These are phyloP conservation scores for Intellagama lesueurii DNA, from an alignment of 2,797 vertebrate genomes.

Conservation along the genomic window DNA sequence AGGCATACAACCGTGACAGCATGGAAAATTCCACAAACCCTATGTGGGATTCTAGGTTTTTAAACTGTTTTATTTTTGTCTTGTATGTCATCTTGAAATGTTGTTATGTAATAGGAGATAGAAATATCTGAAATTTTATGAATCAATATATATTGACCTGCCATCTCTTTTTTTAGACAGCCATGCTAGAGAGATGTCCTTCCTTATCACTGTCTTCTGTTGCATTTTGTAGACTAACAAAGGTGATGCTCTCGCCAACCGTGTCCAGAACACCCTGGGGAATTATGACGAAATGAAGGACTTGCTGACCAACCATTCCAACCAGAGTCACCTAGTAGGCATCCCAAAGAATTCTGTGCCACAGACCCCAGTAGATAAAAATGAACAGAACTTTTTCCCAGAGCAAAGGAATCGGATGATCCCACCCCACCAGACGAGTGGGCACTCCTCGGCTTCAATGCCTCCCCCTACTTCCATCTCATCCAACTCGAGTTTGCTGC, in stretches of 20 bases:
- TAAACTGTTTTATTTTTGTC: too few species aligned
- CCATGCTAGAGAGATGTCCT: slow-evolving; percentile 52
- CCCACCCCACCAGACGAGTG: slow-evolving; percentile 76
- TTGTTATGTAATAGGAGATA: too few species aligned
- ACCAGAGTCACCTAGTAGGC: slow-evolving; percentile 96
- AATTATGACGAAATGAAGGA: slow-evolving; percentile 98
- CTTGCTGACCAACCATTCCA: slow-evolving; percentile 92
- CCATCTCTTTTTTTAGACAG: slow-evolving; percentile 65
- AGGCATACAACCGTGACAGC: too few species aligned
- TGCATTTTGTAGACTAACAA: slow-evolving; percentile 88
- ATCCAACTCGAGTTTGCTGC: slow-evolving; percentile 79
- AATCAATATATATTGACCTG: slow-evolving; percentile 19
- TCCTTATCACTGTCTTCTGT: slow-evolving; percentile 56
- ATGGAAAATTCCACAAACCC: too few species aligned
- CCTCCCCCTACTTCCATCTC: slow-evolving; percentile 83
- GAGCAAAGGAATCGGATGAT: slow-evolving; percentile 84
- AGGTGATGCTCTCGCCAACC: slow-evolving; percentile 92
- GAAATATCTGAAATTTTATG: too few species aligned
- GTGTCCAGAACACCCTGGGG: slow-evolving; percentile 93
- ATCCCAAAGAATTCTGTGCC: slow-evolving; percentile 89
- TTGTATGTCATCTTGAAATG: too few species aligned
- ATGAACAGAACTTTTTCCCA: slow-evolving; percentile 84
- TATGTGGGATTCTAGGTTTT: too few species aligned
- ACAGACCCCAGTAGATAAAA: slow-evolving; percentile 85
- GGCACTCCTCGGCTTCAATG: slow-evolving; percentile 78